Percentiles rank a stretch among this genome's conserved stretches.
phyloP scores from a whole-genome alignment of 2,113 vertebrate genomes.

The Chaetura pelagica region DNA sequence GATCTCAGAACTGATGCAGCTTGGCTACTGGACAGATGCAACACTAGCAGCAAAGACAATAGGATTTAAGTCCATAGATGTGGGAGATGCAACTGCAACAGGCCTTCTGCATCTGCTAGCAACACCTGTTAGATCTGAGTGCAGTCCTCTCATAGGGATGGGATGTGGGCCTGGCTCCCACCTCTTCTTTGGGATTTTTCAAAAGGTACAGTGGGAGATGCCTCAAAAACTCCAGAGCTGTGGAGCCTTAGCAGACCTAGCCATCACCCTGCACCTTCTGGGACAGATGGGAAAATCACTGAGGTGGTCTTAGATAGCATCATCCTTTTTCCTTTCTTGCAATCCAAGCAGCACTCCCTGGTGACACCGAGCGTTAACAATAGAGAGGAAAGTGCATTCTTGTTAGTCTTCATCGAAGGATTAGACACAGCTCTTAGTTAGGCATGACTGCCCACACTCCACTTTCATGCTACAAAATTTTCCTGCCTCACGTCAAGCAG shows the following conservation, averaged over 20 bases:
- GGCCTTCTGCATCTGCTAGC: not conserved
- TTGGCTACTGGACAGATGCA: not conserved
- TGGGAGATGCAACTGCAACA: not conserved
- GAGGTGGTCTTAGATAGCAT: not conserved
- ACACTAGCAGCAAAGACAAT: not conserved
- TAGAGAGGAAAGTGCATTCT: not conserved
- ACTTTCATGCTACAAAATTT: not conserved
- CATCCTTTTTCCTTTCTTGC: not conserved
- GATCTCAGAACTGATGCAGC: not conserved
- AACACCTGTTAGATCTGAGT: not conserved
- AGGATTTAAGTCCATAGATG: not conserved
- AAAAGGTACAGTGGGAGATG: accelerated
- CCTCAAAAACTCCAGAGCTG: not conserved
- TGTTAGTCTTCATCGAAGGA: not conserved
- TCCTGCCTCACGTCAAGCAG: not conserved
- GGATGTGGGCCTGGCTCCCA: not conserved
- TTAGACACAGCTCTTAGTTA: not conserved
- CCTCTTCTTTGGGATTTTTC: not conserved
- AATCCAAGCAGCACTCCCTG: not conserved
- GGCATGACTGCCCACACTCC: not conserved
- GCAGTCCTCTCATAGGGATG: not conserved
- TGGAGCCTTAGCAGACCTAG: not conserved
- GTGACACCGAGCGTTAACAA: not conserved
- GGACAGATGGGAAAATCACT: accelerated
- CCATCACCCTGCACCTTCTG: not conserved